Evolutionary conservation across 2,113 vertebrate genomes (phyloP), one percentile per base, ranked within the genome.

Genomic region (Amphiprion percula): DNA sequence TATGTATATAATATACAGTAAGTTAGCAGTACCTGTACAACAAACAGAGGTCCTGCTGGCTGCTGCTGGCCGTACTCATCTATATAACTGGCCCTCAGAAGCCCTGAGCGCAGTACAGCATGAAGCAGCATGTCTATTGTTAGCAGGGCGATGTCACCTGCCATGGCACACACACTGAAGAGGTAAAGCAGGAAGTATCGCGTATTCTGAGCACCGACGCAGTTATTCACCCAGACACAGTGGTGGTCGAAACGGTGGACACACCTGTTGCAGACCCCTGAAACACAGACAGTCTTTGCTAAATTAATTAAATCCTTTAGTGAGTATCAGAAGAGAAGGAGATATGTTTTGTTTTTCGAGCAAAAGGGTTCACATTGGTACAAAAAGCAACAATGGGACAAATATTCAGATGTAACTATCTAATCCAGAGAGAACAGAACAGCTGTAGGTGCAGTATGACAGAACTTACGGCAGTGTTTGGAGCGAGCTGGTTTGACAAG

Each of bases 171-270:
- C 87, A 99, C 70, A 0, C 95, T 95, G 16, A 94, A 70, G 37
- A 99, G 95, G 94, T 99, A 99, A 0, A 96, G 74, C 64, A 99
- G 77, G 94, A 99, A 99, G 82, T 95, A 93, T 3, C 93, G 89
- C 0, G 87, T 88, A 30, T 98, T 99, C 93, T 88, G 92, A 59
- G 96, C 96, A 0, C 98, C 98, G 0, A 99, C 94, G 91, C 98
- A 99, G 94, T 97, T 99, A 93, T 99, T 98, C 68, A 99, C 95
- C 98, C 98, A 99, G 23, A 99, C 90, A 0, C 98, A 99, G 92
- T 99, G 98, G 87, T 99, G 98, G 84, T 99, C 98, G 0, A 98
- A 99, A 14, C 98, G 96, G 26, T 97, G 97, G 5, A 99, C 95
- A 0, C 98, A 99, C 17, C 69, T 54, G 50, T 95, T 50, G 84